These are phyloP conservation scores for Beris morrisii DNA, from an alignment of 2,888 invertebrate genomes.

Conservation along the genomic window DNA sequence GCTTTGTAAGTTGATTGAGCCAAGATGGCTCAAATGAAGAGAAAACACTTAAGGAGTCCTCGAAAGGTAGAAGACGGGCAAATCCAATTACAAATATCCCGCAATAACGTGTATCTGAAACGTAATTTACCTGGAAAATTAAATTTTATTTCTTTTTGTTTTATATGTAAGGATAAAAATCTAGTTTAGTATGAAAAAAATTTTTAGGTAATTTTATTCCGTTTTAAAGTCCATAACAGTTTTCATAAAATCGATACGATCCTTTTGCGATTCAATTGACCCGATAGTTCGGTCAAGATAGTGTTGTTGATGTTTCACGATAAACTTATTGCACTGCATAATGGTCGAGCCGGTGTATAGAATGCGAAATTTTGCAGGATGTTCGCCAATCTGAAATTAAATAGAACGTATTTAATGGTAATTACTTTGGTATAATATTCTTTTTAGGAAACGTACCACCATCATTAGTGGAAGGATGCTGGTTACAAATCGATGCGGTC, in stretches of 20 bases:
- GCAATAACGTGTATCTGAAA: too few relatives aligned
- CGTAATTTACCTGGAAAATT: too few relatives aligned
- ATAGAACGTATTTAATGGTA: not conserved
- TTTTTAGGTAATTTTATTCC: constrained; percentile 41
- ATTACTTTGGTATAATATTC: constrained; percentile 4
- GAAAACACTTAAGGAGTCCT: too few relatives aligned
- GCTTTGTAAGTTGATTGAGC: too few relatives aligned
- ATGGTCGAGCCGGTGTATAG: constrained; percentile 78
- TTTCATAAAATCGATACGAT: constrained; percentile 61
- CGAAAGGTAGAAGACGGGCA: too few relatives aligned
- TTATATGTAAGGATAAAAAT: too few relatives aligned
- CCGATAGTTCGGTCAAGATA: constrained; percentile 67
- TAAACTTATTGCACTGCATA: constrained; percentile 75
- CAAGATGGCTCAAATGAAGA: too few relatives aligned
- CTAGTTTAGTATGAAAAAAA: too few relatives aligned
- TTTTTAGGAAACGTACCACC: constrained; percentile 49
- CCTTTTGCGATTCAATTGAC: constrained; percentile 64
- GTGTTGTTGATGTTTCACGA: constrained; percentile 67
- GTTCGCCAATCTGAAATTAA: constrained; percentile 59
- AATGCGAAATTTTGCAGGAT: constrained; percentile 64
- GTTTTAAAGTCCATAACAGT: constrained; percentile 51
- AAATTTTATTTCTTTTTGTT: too few relatives aligned
- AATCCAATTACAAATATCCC: too few relatives aligned
- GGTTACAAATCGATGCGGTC: constrained; percentile 72
- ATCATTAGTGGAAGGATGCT: constrained; percentile 70